Conservation (phyloP, 1,140 invertebrate genomes). For the Cyclargus thomasi region DNA sequence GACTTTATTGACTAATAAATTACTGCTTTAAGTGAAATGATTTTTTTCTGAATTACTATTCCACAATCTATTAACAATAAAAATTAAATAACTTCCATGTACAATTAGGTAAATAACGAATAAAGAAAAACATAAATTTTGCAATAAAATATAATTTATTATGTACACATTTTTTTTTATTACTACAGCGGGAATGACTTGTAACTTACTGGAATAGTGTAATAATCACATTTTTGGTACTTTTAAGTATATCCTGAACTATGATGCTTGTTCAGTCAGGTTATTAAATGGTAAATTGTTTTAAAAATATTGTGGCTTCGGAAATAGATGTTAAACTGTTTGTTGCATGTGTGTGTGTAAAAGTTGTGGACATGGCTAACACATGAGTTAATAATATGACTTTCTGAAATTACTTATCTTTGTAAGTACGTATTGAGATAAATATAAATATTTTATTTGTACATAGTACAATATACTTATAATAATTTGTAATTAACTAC, state of each 20-base stretch:
- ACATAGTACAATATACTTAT: not conserved
- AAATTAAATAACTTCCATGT: not conserved
- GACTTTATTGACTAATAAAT: conserved; percentile 58
- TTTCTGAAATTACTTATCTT: too few relatives aligned
- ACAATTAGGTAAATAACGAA: not conserved
- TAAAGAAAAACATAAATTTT: not conserved
- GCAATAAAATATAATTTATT: conserved; percentile 13
- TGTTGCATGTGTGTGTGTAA: too few relatives aligned
- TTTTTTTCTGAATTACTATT: conserved; percentile 37
- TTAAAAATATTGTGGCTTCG: too few relatives aligned
- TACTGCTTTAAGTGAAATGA: conserved; percentile 54
- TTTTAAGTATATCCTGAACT: too few relatives aligned
- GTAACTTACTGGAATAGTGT: conserved; percentile 29
- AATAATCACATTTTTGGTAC: not conserved
- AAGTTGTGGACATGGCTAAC: too few relatives aligned
- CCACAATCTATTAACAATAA: not conserved
- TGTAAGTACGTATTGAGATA: conserved; percentile 1
- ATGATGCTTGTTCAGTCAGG: too few relatives aligned
- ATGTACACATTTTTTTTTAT: conserved; percentile 33
- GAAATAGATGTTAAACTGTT: too few relatives aligned
- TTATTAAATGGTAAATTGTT: too few relatives aligned
- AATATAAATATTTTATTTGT: not conserved
- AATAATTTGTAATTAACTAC: not conserved
- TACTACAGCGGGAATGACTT: conserved; percentile 50
- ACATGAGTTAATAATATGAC: too few relatives aligned